phyloP scores from a whole-genome alignment of 2,113 vertebrate species.

The Copsychus sechellarum region DNA sequence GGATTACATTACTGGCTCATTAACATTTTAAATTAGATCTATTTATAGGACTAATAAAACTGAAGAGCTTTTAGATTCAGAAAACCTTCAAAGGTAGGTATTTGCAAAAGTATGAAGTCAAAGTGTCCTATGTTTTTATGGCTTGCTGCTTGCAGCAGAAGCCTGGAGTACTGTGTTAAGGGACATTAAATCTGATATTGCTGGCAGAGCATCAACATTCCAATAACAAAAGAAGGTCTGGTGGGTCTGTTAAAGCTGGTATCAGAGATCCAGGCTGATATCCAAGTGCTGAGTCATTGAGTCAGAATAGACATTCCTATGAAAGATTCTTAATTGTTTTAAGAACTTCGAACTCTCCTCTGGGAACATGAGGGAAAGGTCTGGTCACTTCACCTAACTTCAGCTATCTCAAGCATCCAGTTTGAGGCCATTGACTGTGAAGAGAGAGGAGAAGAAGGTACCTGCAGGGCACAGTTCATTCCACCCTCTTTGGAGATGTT shows the following conservation, averaged over 20 bases:
- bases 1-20: background rate
- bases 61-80: background rate
- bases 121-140: background rate
- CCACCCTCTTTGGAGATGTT: background rate
- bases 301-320: background rate
- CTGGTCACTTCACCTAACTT: background rate
- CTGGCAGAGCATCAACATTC: slow-evolving; percentile 7
- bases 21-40: background rate
- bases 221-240: background rate
- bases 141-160: background rate
- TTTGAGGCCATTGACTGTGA: background rate
- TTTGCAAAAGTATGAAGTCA: background rate
- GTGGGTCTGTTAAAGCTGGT: background rate
- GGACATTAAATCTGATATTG: background rate
- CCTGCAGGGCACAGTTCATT: background rate
- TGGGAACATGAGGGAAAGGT: background rate
- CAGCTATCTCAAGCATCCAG: background rate
- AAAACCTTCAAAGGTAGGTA: background rate
- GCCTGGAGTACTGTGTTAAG: background rate
- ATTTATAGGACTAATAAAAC: background rate
- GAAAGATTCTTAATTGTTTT: background rate
- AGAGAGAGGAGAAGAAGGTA: background rate
- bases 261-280: background rate
- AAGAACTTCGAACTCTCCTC: background rate
- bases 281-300: background rate